Percentiles rank a stretch among this genome's conserved stretches.
These are phyloP conservation scores for Botrylloides violaceus DNA, from an alignment of 23 tunicate species.

Conservation along the genomic window DNA sequence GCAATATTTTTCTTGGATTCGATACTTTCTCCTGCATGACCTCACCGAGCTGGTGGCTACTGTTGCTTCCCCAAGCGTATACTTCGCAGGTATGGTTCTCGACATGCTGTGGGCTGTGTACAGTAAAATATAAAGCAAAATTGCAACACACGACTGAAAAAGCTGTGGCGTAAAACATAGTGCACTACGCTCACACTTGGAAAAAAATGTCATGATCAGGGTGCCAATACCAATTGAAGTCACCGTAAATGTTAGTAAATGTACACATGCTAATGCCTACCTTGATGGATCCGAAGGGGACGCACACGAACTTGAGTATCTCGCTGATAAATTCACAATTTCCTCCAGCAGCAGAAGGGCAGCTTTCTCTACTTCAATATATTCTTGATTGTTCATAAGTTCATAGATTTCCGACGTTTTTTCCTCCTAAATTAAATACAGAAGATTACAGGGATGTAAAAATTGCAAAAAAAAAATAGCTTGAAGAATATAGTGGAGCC, in stretches of 20 bases:
- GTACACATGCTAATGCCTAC: neutral
- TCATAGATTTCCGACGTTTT: neutral
- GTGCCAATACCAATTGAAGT: no score
- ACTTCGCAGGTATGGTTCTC: slow-evolving; percentile 40
- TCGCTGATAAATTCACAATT: slow-evolving; percentile 43
- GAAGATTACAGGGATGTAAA: neutral
- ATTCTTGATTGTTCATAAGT: neutral
- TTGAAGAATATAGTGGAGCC: no score
- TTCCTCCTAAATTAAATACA: neutral
- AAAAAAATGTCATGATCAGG: no score
- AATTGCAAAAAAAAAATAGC: no score
- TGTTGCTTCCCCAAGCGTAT: slow-evolving; percentile 97
- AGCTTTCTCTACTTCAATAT: slow-evolving; percentile 21
- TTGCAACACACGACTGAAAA: no score
- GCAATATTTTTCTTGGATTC: slow-evolving; percentile 45
- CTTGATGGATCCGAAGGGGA: neutral
- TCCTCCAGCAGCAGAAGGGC: slow-evolving; percentile 58
- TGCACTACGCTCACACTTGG: no score
- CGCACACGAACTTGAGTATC: slow-evolving; percentile 50
- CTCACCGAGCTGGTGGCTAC: slow-evolving; percentile 95
- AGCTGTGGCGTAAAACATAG: no score
- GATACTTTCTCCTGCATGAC: slow-evolving; percentile 67
- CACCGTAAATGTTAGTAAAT: no score
- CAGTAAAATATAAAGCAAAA: no score
- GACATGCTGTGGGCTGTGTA: neutral